Evolutionary conservation across 2,113 vertebrate species (phyloP).

Genomic region (Etheostoma spectabile): DNA sequence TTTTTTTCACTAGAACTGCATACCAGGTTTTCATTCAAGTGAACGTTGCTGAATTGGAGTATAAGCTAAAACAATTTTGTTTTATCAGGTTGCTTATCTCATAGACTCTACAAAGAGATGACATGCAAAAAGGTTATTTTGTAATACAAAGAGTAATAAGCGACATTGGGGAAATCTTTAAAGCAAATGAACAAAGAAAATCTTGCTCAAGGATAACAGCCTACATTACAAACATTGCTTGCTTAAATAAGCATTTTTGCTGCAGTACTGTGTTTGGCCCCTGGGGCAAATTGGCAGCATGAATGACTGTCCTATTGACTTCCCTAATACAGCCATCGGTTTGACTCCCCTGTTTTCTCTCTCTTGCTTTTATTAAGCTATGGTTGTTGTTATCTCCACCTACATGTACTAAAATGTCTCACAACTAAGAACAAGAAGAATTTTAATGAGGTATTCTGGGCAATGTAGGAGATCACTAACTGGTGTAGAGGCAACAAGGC

Average conservation of each 20-base stretch:
- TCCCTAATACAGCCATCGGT: neutral
- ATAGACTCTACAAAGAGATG: neutral
- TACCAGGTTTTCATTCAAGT: neutral
- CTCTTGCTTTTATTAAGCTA: neutral
- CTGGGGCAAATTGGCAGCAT: neutral
- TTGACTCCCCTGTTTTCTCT: neutral
- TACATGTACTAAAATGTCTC: neutral
- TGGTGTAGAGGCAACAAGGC: neutral
- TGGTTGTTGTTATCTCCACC: neutral
- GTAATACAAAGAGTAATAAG: neutral
- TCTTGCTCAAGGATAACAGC: too few species aligned
- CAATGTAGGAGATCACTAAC: neutral
- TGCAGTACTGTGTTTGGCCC: neutral
- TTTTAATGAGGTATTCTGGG: constrained; percentile 10
- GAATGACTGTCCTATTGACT: too few species aligned
- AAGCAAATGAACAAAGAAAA: too few species aligned
- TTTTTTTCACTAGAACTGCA: neutral
- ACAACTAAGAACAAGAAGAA: neutral
- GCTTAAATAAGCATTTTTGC: neutral
- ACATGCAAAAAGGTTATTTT: neutral
- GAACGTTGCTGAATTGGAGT: neutral
- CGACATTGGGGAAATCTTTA: too few species aligned
- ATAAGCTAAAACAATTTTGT: neutral
- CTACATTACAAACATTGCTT: too few species aligned
- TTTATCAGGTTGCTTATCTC: neutral